These are phyloP conservation scores for Crypturellus undulatus DNA, from an alignment of 2,113 vertebrate genomes.

Conservation along the genomic window DNA sequence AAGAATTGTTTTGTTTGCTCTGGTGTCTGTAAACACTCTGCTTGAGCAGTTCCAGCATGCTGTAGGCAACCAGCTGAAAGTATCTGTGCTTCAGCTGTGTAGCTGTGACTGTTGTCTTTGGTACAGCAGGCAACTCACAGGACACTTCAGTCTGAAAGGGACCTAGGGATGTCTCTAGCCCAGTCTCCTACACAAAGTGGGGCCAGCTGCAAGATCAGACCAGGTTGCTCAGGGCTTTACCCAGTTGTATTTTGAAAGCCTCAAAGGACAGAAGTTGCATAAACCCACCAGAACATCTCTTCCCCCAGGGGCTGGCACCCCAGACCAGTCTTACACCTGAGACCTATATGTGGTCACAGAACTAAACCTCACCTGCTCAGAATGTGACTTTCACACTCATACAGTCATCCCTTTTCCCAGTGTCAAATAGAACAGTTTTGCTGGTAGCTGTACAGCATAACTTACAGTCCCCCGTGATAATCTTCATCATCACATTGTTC, in stretches of 20 bases:
- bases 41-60: neutral
- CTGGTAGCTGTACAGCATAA: too few relatives aligned
- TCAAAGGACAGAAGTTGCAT: neutral
- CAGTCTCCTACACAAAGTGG: too few relatives aligned
- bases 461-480: too few relatives aligned
- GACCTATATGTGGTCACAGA: too few relatives aligned
- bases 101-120: neutral
- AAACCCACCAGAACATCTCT: neutral
- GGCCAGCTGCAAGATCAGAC: neutral
- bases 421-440: too few relatives aligned
- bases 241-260: neutral
- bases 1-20: neutral
- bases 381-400: too few relatives aligned
- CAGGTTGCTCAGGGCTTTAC: neutral
- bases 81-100: neutral
- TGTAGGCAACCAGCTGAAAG: neutral
- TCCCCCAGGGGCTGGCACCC: too few relatives aligned
- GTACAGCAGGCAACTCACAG: neutral
- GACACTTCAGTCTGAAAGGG: neutral
- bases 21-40: neutral
- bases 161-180: neutral
- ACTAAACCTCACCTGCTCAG: too few relatives aligned
- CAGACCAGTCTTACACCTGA: too few relatives aligned
- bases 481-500: neutral
- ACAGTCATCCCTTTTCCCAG: too few relatives aligned